Conservation (phyloP, 2,113 vertebrate genomes). For the Thinocorus orbignyianus region DNA sequence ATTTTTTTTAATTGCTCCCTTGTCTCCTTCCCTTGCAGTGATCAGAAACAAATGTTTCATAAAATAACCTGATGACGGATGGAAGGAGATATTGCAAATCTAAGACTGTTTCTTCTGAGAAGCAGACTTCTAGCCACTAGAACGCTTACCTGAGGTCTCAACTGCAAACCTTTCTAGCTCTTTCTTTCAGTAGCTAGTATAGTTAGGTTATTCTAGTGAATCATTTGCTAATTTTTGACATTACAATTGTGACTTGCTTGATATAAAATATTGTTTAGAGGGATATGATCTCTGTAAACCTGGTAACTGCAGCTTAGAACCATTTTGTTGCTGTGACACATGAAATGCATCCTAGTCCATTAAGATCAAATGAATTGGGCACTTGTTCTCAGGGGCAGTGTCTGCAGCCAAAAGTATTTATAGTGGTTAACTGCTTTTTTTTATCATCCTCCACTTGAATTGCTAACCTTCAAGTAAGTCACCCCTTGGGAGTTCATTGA, state of each 20-base stretch:
- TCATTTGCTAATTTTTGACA: slow-evolving; percentile 7
- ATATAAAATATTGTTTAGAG: slow-evolving; percentile 8
- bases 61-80: background rate
- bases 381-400: slow-evolving; percentile 19
- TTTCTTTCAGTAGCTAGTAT: background rate
- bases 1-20: background rate
- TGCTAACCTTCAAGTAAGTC: slow-evolving; percentile 67
- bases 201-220: slow-evolving; percentile 20
- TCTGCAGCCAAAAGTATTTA: slow-evolving; percentile 59
- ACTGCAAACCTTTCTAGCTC: background rate
- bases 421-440: slow-evolving; percentile 58
- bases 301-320: slow-evolving; percentile 41
- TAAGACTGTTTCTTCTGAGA: background rate
- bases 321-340: slow-evolving; percentile 1
- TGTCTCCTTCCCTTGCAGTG: background rate
- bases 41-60: background rate
- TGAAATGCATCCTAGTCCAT: slow-evolving; percentile 55
- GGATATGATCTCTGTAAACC: slow-evolving; percentile 32
- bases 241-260: slow-evolving; percentile 13
- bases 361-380: slow-evolving; percentile 57
- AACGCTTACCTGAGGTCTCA: background rate
- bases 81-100: background rate
- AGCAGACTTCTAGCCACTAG: background rate
- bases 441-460: slow-evolving; percentile 37
- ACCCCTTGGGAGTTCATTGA: slow-evolving; percentile 56